Evolutionary conservation across 1,140 invertebrate species (phyloP).

Genomic region (Drosophila neocordata): DNA sequence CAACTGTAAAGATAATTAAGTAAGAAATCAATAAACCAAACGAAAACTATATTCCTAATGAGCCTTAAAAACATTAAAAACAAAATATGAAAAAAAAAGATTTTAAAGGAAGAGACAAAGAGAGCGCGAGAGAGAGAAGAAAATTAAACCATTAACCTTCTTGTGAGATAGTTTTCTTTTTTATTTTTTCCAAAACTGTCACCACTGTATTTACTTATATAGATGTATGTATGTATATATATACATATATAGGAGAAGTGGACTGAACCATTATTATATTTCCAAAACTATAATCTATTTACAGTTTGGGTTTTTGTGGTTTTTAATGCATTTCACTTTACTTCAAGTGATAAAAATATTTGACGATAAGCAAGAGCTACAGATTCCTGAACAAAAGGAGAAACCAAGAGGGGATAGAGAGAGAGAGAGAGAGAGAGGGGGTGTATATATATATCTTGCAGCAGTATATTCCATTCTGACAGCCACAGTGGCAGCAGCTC

Average conservation of each 20-base stretch:
- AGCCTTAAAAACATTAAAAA: constrained; percentile 13
- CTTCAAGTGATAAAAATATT: constrained; percentile 12
- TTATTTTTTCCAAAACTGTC: neutral
- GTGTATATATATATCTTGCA: neutral
- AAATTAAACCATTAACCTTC: constrained; percentile 13
- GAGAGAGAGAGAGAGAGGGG: too few species aligned
- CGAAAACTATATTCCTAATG: constrained; percentile 17
- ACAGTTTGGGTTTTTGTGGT: constrained; percentile 1
- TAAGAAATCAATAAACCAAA: constrained; percentile 17
- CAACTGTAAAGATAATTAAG: constrained; percentile 16
- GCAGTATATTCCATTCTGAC: neutral
- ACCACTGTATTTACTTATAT: neutral
- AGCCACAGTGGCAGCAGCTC: constrained; percentile 12
- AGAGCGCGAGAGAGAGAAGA: neutral
- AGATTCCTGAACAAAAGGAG: neutral
- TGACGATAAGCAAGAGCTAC: neutral
- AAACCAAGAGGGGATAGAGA: too few species aligned
- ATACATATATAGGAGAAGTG: neutral
- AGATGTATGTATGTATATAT: too few species aligned
- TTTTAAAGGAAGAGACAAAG: neutral
- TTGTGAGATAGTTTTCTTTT: constrained; percentile 4
- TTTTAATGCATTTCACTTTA: constrained; percentile 14
- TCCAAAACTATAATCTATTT: neutral
- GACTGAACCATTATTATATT: neutral
- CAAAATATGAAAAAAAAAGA: neutral